Evolutionary conservation across 1,140 invertebrate genomes (phyloP).

Genomic region (Neomicropteryx cornuta): DNA sequence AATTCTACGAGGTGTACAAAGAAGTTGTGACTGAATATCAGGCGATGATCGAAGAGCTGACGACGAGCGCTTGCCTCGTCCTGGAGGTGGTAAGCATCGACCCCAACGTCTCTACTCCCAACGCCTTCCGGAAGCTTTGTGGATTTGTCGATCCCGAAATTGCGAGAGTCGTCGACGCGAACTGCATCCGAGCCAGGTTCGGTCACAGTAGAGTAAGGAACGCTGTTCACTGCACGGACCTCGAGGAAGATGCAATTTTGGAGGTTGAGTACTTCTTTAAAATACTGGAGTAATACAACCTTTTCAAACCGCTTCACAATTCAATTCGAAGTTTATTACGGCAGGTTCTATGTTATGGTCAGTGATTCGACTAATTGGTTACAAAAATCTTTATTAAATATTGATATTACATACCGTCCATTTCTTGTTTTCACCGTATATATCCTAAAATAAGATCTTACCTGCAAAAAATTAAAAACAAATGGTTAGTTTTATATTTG

Average conservation of each 20-base stretch:
- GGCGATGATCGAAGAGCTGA: conserved; percentile 70
- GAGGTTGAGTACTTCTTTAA: conserved; percentile 79
- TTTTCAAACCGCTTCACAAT: too few species aligned
- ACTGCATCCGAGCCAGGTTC: conserved; percentile 74
- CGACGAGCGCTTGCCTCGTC: conserved; percentile 73
- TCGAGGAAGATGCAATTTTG: conserved; percentile 71
- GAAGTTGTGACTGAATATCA: conserved; percentile 73
- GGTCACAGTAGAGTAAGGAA: conserved; percentile 75
- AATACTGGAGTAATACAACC: conserved; percentile 49
- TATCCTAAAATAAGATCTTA: too few species aligned
- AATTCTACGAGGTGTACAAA: conserved; percentile 90
- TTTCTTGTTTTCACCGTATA: too few species aligned
- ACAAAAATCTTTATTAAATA: too few species aligned
- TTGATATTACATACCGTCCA: too few species aligned
- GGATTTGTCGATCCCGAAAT: conserved; percentile 54
- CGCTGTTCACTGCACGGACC: conserved; percentile 87
- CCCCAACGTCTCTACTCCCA: background rate
- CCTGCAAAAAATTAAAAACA: too few species aligned
- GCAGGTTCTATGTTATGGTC: too few species aligned
- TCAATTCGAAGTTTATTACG: too few species aligned
- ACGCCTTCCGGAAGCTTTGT: background rate
- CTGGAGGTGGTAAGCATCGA: conserved; percentile 54
- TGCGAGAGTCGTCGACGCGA: conserved; percentile 71
- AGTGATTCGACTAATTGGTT: too few species aligned
- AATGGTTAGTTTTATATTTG: too few species aligned